Conservation (phyloP, 2,888 invertebrate genomes). For the Troides helena region DNA sequence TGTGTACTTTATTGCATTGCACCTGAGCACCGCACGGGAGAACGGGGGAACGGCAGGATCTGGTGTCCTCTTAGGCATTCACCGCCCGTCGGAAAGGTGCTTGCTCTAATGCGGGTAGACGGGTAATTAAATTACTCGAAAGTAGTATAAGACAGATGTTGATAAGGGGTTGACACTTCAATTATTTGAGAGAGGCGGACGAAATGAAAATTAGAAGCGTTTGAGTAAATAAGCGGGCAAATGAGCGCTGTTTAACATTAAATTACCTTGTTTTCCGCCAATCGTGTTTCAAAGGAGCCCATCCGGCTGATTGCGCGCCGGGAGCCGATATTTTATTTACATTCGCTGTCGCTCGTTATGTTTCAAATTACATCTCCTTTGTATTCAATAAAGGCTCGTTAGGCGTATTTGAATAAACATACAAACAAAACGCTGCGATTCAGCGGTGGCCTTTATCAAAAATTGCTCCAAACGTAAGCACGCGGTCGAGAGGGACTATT, state of each 20-base stretch:
- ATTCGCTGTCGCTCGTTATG: slow-evolving; percentile 9
- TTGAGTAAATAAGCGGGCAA: slow-evolving; percentile 4
- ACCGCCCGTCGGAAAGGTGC: no score
- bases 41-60: no score
- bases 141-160: no score
- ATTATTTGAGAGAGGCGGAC: neutral
- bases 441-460: neutral
- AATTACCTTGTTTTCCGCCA: slow-evolving; percentile 25
- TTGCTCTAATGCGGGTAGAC: no score
- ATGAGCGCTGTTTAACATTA: slow-evolving; percentile 13
- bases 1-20: no score
- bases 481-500: no score
- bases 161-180: no score
- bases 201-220: neutral
- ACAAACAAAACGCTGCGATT: neutral
- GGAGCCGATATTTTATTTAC: slow-evolving; percentile 24
- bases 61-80: no score
- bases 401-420: neutral
- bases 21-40: no score
- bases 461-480: no score
- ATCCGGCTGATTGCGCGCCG: slow-evolving; percentile 21
- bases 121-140: no score
- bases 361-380: slow-evolving; percentile 12
- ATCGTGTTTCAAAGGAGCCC: slow-evolving; percentile 26
- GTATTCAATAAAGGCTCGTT: slow-evolving; percentile 1